phyloP scores from a whole-genome alignment of 2,113 vertebrate species.

The Monarcha castaneiventris region DNA sequence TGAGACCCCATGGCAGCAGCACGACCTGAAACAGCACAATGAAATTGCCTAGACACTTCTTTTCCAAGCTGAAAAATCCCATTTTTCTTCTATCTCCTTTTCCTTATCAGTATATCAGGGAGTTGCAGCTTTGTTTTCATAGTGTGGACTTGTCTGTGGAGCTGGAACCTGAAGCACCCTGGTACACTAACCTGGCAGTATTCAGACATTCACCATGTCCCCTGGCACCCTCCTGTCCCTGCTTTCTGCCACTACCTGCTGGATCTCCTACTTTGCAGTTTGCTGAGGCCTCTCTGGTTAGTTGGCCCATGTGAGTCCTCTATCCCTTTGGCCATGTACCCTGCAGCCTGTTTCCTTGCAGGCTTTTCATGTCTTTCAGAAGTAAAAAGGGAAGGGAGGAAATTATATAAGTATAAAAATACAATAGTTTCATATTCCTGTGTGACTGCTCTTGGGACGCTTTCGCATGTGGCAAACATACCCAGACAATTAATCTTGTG shows the following conservation, averaged over 20 bases:
- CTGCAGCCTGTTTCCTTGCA: background rate
- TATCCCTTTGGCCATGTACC: background rate
- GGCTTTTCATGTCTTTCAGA: slow-evolving; percentile 5
- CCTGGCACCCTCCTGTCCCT: background rate
- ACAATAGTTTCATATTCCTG: background rate
- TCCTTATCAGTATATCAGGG: background rate
- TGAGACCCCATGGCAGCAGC: background rate
- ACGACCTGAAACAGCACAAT: background rate
- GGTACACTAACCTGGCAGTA: background rate
- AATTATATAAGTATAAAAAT: background rate
- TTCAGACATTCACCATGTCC: background rate
- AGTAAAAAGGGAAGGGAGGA: background rate
- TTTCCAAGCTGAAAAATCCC: background rate
- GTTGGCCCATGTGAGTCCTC: background rate
- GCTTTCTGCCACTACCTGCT: background rate
- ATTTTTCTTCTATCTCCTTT: background rate
- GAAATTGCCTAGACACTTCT: background rate
- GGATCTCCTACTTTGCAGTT: background rate
- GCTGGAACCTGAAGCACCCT: background rate
- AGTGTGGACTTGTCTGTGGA: background rate
- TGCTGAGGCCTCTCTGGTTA: background rate
- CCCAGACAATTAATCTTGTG: slow-evolving; percentile 44
- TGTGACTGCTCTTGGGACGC: background rate
- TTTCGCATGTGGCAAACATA: slow-evolving; percentile 51
- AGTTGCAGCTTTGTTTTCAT: background rate